Percentiles rank a stretch among this genome's conserved stretches.
phyloP scores from a whole-genome alignment of 2,888 invertebrate species.

The Macropis europaea region DNA sequence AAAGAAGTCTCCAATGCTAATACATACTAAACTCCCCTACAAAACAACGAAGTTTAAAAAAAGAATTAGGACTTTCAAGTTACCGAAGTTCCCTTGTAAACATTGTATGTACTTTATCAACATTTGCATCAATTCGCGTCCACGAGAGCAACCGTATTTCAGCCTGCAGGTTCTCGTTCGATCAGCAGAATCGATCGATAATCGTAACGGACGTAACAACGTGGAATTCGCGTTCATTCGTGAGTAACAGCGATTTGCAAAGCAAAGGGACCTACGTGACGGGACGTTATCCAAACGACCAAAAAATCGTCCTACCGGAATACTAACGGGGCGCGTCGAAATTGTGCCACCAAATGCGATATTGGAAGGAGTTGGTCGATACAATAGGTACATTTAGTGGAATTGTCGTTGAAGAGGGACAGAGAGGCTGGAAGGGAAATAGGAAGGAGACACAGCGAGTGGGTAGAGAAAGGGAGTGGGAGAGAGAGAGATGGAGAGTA shows the following conservation, averaged over 20 bases:
- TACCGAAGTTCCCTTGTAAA: too few relatives aligned
- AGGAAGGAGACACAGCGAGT: conserved; percentile 31
- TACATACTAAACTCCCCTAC: too few relatives aligned
- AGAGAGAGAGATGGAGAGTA: conserved; percentile 6
- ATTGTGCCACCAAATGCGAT: conserved; percentile 39
- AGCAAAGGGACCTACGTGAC: background rate
- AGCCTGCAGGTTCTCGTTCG: too few relatives aligned
- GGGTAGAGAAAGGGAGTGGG: background rate
- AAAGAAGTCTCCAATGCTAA: too few relatives aligned
- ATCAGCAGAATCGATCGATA: conserved; percentile 2
- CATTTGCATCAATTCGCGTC: too few relatives aligned
- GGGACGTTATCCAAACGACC: background rate
- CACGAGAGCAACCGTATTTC: too few relatives aligned
- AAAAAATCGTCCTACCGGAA: conserved; percentile 19
- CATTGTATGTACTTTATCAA: too few relatives aligned
- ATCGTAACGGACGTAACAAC: background rate
- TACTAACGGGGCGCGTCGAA: conserved; percentile 38
- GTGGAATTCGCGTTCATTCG: background rate
- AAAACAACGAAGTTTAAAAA: too few relatives aligned
- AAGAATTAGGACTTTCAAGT: too few relatives aligned
- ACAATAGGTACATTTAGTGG: conserved; percentile 54
- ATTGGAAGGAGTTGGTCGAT: conserved; percentile 55
- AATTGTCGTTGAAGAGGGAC: conserved; percentile 23
- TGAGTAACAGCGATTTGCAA: conserved; percentile 16
- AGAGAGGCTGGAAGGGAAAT: conserved; percentile 13